Percentiles rank a stretch among this genome's conserved stretches.
phyloP scores from a whole-genome alignment of 2,797 vertebrate species.

The Sternarchorhynchus goeldii region DNA sequence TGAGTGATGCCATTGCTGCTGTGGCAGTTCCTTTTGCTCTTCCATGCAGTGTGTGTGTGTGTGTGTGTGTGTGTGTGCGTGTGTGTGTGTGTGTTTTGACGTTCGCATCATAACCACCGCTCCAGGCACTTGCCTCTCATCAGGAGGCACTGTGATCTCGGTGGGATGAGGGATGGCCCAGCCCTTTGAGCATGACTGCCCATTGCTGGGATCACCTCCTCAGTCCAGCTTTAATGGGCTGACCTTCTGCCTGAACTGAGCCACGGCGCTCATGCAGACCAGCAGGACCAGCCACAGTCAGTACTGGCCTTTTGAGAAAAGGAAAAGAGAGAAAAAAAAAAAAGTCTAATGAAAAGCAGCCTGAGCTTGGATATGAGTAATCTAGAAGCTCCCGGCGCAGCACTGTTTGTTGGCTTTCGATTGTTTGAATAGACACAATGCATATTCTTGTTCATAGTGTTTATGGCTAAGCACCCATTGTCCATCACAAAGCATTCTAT shows the following conservation, averaged over 20 bases:
- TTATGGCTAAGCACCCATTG: constrained; percentile 11
- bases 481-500: constrained; percentile 14
- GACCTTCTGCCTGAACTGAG: constrained; percentile 16
- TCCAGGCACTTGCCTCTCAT: constrained; percentile 7
- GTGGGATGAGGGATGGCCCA: neutral
- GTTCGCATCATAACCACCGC: neutral
- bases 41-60: constrained; percentile 27
- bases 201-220: neutral
- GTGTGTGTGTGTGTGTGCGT: neutral
- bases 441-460: constrained; percentile 1
- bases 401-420: constrained; percentile 26
- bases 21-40: constrained; percentile 23
- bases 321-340: constrained; percentile 26
- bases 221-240: neutral
- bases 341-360: constrained; percentile 26
- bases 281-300: neutral
- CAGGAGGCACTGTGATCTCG: constrained; percentile 5
- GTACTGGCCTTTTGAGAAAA: constrained; percentile 6
- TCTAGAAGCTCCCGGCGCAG: constrained; percentile 22
- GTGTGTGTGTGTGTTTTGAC: constrained; percentile 5
- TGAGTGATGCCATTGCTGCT: constrained; percentile 58
- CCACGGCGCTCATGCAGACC: constrained; percentile 2
- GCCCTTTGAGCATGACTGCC: neutral
- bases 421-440: constrained; percentile 20
- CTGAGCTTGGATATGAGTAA: constrained; percentile 27